A percentile compares a stretch with the other conserved stretches of the same genome.
These are phyloP conservation scores for Ascaphus truei DNA, from an alignment of 2,113 vertebrate genomes.

Conservation along the genomic window DNA sequence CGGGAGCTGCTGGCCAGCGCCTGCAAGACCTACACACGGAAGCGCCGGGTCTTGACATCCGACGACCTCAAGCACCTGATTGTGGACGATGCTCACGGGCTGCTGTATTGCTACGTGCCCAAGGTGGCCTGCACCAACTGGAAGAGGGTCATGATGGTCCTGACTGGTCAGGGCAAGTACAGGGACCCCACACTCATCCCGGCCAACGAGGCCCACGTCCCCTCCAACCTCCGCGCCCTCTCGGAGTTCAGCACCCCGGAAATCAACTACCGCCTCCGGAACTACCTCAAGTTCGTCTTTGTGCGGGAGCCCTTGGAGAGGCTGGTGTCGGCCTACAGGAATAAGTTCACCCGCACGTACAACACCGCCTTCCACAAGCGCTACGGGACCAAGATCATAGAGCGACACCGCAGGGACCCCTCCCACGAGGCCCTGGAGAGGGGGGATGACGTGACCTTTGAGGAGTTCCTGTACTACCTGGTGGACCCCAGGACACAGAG, in stretches of 20 bases:
- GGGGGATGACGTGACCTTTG: conserved; percentile 83
- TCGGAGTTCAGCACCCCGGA: conserved; percentile 76
- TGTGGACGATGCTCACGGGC: conserved; percentile 78
- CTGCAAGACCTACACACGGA: conserved; percentile 75
- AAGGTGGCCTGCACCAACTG: conserved; percentile 95
- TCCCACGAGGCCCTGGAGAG: conserved; percentile 67
- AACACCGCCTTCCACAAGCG: conserved; percentile 88
- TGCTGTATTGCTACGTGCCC: conserved; percentile 92
- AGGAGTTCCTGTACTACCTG: conserved; percentile 91
- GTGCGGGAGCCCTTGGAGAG: conserved; percentile 91
- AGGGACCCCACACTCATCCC: conserved; percentile 76
- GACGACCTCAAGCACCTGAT: conserved; percentile 86
- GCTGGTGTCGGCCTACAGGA: conserved; percentile 88
- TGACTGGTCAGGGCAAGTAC: conserved; percentile 69
- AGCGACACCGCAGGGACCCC: conserved; percentile 71
- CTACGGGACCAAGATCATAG: conserved; percentile 85
- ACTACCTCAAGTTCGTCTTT: conserved; percentile 90
- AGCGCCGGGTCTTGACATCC: conserved; percentile 71
- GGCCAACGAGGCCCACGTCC: conserved; percentile 77
- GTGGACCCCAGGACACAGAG: conserved; percentile 82
- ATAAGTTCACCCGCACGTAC: conserved; percentile 86
- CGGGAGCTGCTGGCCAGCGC: conserved; percentile 68
- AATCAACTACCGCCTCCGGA: conserved; percentile 83
- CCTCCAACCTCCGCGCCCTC: conserved; percentile 76
- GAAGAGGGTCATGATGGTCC: conserved; percentile 89